A percentile compares a stretch with the other conserved stretches of the same genome.
These are phyloP conservation scores for Thymelicus acteon DNA, from an alignment of 2,888 invertebrate genomes.

Conservation along the genomic window DNA sequence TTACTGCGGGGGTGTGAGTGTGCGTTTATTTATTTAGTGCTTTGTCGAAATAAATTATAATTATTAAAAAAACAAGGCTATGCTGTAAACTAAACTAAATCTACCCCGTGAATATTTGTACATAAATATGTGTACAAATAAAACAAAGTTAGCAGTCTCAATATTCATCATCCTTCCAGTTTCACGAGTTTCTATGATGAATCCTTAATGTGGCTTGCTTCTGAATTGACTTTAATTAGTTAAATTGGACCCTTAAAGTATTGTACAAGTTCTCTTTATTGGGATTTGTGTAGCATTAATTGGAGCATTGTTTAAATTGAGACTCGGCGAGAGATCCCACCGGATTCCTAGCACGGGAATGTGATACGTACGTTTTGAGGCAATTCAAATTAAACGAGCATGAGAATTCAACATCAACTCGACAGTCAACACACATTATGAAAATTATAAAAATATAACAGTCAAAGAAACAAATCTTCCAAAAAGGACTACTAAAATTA, in stretches of 20 bases:
- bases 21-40: no score
- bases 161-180: conserved; percentile 16
- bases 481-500: no score
- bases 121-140: background rate
- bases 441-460: no score
- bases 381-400: background rate
- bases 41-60: no score
- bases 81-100: background rate
- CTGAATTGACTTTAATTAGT: conserved; percentile 31
- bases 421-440: no score
- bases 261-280: conserved; percentile 6
- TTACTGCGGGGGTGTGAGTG: no score
- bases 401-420: no score
- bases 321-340: background rate
- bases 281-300: conserved; percentile 15
- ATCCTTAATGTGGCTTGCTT: conserved; percentile 18
- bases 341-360: background rate
- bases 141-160: conserved; percentile 10
- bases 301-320: conserved; percentile 12
- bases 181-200: conserved; percentile 26
- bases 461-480: no score
- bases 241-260: conserved; percentile 24
- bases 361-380: background rate
- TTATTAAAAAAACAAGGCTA: no score
- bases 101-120: conserved; percentile 17